Conservation (phyloP, 1,140 invertebrate genomes). For the Pollicipes pollicipes region DNA sequence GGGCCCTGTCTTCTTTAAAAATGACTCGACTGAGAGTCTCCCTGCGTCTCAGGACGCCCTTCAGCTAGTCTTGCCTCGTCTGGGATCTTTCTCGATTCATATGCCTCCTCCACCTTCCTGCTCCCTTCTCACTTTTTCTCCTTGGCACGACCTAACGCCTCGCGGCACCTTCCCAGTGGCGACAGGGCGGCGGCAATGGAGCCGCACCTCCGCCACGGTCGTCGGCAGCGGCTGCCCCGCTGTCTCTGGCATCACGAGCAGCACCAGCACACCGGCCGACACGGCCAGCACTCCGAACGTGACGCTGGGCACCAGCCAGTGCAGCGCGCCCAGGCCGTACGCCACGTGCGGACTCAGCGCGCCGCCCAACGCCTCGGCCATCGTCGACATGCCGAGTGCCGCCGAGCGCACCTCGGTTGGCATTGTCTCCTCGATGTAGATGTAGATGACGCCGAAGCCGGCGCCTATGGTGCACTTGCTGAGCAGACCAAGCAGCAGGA, state of each 20-base stretch:
- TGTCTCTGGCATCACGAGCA: slow-evolving; percentile 24
- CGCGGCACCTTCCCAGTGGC: no score
- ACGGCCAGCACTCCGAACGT: slow-evolving; percentile 23
- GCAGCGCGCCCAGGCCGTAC: slow-evolving; percentile 7
- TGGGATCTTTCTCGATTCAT: no score
- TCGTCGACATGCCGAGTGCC: background rate
- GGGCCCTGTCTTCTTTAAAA: no score
- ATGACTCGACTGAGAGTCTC: no score
- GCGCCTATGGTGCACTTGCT: background rate
- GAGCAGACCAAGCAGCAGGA: background rate
- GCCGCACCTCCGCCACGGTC: slow-evolving; percentile 21
- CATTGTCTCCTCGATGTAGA: background rate
- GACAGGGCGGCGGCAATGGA: no score
- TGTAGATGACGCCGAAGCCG: slow-evolving; percentile 3
- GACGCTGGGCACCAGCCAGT: slow-evolving; percentile 15
- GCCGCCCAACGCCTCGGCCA: background rate
- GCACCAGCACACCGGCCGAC: slow-evolving; percentile 20
- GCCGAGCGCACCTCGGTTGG: background rate
- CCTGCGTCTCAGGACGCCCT: no score
- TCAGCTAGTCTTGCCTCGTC: no score
- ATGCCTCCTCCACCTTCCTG: no score
- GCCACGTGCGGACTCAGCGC: background rate
- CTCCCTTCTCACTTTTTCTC: no score
- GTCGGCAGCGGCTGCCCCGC: slow-evolving; percentile 22
- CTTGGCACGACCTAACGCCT: no score